phyloP scores from a whole-genome alignment of 2,113 vertebrate species.

The Rostratula benghalensis region DNA sequence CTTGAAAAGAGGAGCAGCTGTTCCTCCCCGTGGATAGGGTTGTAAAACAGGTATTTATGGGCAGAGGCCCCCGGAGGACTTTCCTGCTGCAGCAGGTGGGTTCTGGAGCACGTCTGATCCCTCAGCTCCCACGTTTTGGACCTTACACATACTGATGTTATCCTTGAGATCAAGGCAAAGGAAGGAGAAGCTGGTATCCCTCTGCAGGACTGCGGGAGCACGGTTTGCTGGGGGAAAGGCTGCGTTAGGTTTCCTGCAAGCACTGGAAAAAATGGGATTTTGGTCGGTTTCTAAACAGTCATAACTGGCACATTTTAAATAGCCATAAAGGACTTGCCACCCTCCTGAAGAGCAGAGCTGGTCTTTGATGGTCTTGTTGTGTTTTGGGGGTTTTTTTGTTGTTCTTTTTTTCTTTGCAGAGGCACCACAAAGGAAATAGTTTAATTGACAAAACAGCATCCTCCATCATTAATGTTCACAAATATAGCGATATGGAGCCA shows the following conservation, averaged over 20 bases:
- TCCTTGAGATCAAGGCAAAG: background rate
- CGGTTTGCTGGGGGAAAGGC: background rate
- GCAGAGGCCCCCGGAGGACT: background rate
- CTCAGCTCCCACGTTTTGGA: background rate
- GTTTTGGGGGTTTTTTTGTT: background rate
- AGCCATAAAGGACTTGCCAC: background rate
- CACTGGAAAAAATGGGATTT: background rate
- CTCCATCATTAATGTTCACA: background rate
- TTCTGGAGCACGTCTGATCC: background rate
- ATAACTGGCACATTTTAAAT: background rate
- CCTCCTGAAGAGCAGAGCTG: background rate
- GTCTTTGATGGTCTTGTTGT: background rate
- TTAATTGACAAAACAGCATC: slow-evolving; percentile 50
- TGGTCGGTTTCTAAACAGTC: background rate
- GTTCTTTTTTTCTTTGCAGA: background rate
- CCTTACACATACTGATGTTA: background rate
- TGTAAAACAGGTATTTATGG: background rate
- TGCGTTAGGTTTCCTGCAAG: background rate
- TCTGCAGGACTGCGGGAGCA: background rate
- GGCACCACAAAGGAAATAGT: background rate
- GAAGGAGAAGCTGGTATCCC: slow-evolving; percentile 6
- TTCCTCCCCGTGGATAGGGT: background rate
- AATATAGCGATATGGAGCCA: background rate
- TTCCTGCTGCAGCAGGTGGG: background rate
- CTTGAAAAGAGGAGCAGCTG: background rate